These are phyloP conservation scores for Eupithecia subumbrata DNA, from an alignment of 2,888 invertebrate species.

Conservation along the genomic window DNA sequence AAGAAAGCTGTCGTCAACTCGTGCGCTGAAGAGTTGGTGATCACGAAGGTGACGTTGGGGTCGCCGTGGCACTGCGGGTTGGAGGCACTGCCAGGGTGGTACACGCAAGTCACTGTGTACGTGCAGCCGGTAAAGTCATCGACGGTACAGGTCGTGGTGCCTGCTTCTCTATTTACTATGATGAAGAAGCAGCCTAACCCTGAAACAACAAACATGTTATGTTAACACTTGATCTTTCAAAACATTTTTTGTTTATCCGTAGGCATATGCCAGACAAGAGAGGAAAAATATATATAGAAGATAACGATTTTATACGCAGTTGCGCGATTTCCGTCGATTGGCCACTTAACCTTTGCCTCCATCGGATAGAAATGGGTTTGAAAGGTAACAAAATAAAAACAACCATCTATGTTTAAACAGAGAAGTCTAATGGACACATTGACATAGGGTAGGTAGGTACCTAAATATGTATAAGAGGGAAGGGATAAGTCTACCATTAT, in stretches of 20 bases:
- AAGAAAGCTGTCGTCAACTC: slow-evolving; percentile 61
- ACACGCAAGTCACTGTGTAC: slow-evolving; percentile 60
- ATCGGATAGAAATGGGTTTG: neutral
- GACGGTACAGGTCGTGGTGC: slow-evolving; percentile 50
- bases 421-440: neutral
- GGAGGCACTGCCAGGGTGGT: slow-evolving; percentile 51
- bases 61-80: slow-evolving; percentile 55
- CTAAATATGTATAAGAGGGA: neutral
- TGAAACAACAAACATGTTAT: slow-evolving; percentile 39
- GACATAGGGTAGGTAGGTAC: neutral
- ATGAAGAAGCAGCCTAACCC: slow-evolving; percentile 42
- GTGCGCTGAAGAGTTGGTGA: slow-evolving; percentile 49
- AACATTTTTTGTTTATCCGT: neutral
- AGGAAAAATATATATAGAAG: neutral
- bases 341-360: neutral
- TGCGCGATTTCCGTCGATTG: neutral
- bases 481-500: neutral
- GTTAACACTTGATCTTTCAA: neutral
- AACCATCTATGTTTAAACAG: neutral
- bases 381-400: neutral
- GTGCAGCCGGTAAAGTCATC: slow-evolving; percentile 50
- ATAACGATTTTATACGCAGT: neutral
- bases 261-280: neutral
- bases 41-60: slow-evolving; percentile 59
- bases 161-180: slow-evolving; percentile 30